Percentiles rank a stretch among this genome's conserved stretches.
phyloP scores from a whole-genome alignment of 1,140 invertebrate species.

The Aphidius gifuensis region DNA sequence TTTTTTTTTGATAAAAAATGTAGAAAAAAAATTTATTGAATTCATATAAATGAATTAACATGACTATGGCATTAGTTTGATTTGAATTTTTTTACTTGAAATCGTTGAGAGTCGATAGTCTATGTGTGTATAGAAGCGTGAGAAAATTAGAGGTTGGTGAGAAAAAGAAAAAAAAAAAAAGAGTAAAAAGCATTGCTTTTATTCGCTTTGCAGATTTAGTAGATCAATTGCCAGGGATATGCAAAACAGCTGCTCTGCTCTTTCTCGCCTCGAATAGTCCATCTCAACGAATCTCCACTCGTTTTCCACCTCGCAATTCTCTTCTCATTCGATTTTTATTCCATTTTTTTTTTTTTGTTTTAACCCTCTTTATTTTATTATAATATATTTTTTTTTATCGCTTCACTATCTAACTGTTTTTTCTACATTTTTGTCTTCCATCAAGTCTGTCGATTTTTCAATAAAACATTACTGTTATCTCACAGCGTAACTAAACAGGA shows the following conservation, averaged over 20 bases:
- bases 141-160: conserved; percentile 25
- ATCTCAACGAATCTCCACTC: background rate
- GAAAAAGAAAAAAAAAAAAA: conserved; percentile 13
- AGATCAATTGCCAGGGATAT: conserved; percentile 10
- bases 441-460: no score
- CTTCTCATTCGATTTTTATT: conserved; percentile 5
- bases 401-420: no score
- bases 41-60: background rate
- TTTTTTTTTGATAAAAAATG: background rate
- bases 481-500: no score
- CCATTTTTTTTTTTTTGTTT: conserved; percentile 1
- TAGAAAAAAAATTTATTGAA: background rate
- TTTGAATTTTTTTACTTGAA: no score
- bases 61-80: no score
- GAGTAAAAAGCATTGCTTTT: background rate
- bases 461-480: no score
- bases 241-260: conserved; percentile 9
- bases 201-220: conserved; percentile 11
- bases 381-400: no score
- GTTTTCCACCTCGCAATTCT: background rate
- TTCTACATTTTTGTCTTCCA: no score
- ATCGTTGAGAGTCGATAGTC: no score
- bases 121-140: background rate
- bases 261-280: conserved; percentile 5
- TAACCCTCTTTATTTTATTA: conserved; percentile 6